Percentiles rank a stretch among this genome's conserved stretches.
Conservation (phyloP, 2,113 vertebrate species). For the Rynchops niger region DNA sequence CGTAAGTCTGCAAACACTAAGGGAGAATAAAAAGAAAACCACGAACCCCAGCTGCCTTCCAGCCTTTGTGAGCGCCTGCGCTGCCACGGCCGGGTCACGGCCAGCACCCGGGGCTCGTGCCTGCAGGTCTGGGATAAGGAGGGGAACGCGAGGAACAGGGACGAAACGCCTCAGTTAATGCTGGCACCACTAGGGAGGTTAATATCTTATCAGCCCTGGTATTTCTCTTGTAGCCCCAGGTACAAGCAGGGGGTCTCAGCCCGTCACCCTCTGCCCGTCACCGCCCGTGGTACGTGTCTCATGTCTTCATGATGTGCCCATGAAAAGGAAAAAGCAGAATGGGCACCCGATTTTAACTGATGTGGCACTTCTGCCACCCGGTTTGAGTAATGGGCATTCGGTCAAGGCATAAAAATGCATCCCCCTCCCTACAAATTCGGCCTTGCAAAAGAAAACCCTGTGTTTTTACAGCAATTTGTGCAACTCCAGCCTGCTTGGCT, state of each 20-base stretch:
- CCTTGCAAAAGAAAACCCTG: neutral
- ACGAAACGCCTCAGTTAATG: neutral
- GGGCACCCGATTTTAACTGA: accelerated
- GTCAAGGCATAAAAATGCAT: neutral
- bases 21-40: neutral
- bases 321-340: neutral
- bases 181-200: neutral
- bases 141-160: neutral
- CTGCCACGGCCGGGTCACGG: neutral
- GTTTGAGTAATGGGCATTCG: neutral
- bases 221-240: neutral
- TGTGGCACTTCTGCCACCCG: neutral
- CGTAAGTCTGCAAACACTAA: conserved; percentile 77
- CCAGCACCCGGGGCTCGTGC: neutral
- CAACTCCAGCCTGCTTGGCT: neutral
- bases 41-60: neutral
- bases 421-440: neutral
- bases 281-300: accelerated
- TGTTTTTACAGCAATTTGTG: neutral
- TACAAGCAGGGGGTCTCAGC: neutral
- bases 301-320: neutral
- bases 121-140: neutral
- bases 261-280: neutral
- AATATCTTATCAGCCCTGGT: neutral
- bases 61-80: neutral